Evolutionary conservation across 2,113 vertebrate genomes (phyloP), one percentile per base, ranked within the genome.

Genomic region (Neotoma lepida): DNA sequence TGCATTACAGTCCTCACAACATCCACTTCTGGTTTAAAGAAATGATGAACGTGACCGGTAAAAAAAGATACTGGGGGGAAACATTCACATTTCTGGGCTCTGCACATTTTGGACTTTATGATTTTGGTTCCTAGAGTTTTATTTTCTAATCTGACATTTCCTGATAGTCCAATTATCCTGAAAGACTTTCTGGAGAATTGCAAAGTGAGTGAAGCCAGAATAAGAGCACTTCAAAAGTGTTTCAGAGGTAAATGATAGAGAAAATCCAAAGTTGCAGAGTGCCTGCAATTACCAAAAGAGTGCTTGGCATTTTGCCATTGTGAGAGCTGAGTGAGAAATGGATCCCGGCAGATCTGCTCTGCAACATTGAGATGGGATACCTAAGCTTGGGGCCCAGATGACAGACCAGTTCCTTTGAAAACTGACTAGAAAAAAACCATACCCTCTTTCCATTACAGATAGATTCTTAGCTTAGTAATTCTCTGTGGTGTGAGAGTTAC

Each of bases 341-440:
- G 95, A 41, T 77, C 30, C 90, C 86, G 91, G 95, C 80, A 93
- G 87, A 81, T 92, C 68, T 86, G 94, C 63, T 90, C 49, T 9
- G 10, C 0, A 70, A 61, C 64, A 24, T 82, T 74, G 71, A 71
- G 73, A 74, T 0, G 56, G 96, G 88, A 81, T 97, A 94, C 90
- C 95, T 88, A 13, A 24, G 54, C 77, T 71, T 86, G 2, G 33
- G 35, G n/a, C 14, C 56, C 91, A 15, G 95, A 97, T 97, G 97
- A 97, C 95, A 76, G 74, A 94, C 90, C 51, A 13, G 76, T 10
- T 94, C 81, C 63, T 73, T 95, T 96, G 94, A 94, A 96, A 91
- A 58, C 4, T 15, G 35, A 13, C 14, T 85, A 20, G 84, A 87
- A 77, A 58, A 92, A 97, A 97, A 88, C 87, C 95, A 95, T 88